A percentile compares a stretch with the other conserved stretches of the same genome.
Evolutionary conservation across 2,797 vertebrate genomes (phyloP).

Genomic region (Champsocephalus gunnari): DNA sequence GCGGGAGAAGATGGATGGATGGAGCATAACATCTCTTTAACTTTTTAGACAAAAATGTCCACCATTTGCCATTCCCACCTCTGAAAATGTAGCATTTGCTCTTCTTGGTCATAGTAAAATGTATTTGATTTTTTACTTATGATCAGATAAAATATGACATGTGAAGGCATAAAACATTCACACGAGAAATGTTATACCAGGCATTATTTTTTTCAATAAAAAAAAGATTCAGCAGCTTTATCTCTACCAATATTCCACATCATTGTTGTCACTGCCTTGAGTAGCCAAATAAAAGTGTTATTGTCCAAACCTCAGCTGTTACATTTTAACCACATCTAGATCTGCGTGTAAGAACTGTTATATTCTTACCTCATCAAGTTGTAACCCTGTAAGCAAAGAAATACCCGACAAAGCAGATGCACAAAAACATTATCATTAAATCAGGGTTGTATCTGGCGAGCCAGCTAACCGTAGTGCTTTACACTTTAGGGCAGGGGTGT

Average conservation of each 20-base stretch:
- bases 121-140: neutral
- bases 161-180: neutral
- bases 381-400: no score
- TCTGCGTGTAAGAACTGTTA: no score
- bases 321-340: no score
- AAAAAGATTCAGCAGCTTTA: neutral
- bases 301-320: conserved; percentile 12
- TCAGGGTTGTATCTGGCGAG: no score
- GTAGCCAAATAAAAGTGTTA: conserved; percentile 14
- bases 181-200: neutral
- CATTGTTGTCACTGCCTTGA: conserved; percentile 20
- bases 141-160: neutral
- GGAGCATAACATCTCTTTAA: no score
- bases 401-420: no score
- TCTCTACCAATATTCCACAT: neutral
- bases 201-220: neutral
- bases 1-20: no score
- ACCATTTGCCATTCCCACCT: neutral
- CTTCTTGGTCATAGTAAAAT: neutral
- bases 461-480: no score
- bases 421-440: no score
- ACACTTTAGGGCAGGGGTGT: no score
- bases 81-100: neutral
- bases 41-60: neutral
- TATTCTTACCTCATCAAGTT: no score